A percentile compares a stretch with the other conserved stretches of the same genome.
Evolutionary conservation across 2,113 vertebrate species (phyloP).

Genomic region (Platysteira castanea): DNA sequence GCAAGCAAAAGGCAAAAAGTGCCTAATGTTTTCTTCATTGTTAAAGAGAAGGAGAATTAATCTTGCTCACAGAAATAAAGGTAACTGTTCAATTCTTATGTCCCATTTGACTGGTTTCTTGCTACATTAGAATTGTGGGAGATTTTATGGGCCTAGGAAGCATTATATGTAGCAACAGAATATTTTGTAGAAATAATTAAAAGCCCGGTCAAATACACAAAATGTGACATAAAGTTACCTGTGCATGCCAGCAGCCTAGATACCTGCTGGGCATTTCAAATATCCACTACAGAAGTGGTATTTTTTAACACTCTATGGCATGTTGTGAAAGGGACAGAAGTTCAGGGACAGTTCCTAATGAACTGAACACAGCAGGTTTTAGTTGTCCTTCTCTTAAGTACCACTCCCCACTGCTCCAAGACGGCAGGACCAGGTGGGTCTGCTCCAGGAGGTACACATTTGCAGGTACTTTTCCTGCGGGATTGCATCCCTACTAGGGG

Average conservation of each 20-base stretch:
- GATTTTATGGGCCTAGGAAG: background rate
- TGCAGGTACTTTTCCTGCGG: fast-evolving
- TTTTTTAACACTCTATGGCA: background rate
- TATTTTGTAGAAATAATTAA: background rate
- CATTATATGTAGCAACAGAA: background rate
- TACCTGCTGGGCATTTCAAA: background rate
- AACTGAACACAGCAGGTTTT: background rate
- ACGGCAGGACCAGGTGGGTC: background rate
- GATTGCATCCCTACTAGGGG: background rate
- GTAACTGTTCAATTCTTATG: background rate
- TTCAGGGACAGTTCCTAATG: background rate
- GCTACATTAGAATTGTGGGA: background rate
- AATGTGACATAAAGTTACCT: background rate
- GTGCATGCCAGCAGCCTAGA: background rate
- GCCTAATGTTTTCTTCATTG: background rate
- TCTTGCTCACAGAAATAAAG: background rate
- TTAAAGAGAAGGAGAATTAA: background rate
- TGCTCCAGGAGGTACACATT: background rate
- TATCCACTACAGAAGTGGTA: background rate
- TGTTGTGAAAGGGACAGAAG: background rate
- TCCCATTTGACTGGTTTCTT: background rate
- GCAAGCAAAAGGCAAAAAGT: background rate
- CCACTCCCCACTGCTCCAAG: background rate
- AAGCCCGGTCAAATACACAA: background rate
- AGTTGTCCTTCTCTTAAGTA: background rate